These are phyloP conservation scores for Sinopyrophorus schimmeli DNA, from an alignment of 2,888 invertebrate genomes.

Conservation along the genomic window DNA sequence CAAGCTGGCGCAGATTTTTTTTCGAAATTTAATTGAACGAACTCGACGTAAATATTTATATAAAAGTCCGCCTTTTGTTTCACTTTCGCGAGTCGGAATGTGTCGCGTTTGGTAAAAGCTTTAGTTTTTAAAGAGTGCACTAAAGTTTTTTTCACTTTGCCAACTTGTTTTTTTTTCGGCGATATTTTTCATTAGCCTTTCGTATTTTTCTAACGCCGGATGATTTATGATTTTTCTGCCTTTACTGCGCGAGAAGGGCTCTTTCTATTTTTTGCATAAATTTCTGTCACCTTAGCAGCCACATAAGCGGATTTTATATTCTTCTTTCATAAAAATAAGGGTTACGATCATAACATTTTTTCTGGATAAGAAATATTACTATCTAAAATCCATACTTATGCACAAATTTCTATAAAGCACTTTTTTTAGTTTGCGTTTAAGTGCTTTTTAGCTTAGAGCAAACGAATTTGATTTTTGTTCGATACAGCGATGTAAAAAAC, in stretches of 20 bases:
- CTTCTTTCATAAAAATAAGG: conserved; percentile 29
- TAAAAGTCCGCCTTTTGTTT: too few species aligned
- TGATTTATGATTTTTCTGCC: conserved; percentile 31
- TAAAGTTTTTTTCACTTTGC: conserved; percentile 25
- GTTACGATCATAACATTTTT: conserved; percentile 21
- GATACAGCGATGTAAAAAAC: too few species aligned
- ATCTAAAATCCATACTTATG: conserved; percentile 1
- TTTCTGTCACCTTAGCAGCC: conserved; percentile 31
- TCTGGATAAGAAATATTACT: conserved; percentile 10
- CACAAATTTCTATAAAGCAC: background rate
- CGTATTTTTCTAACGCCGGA: conserved; percentile 21
- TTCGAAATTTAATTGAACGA: too few species aligned
- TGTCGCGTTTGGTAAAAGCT: too few species aligned
- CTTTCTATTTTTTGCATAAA: conserved; percentile 31
- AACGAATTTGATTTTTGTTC: too few species aligned
- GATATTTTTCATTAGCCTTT: conserved; percentile 28
- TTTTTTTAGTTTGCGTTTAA: too few species aligned
- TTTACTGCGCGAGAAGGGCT: conserved; percentile 21
- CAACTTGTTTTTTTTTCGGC: conserved; percentile 26
- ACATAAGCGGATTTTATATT: conserved; percentile 30
- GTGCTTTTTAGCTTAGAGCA: too few species aligned
- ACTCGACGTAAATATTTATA: too few species aligned
- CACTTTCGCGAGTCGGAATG: too few species aligned
- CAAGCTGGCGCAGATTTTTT: too few species aligned
- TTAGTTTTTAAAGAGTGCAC: too few species aligned